Evolutionary conservation across 2,113 vertebrate species (phyloP).

Genomic region (sheep (Ovis aries)): DNA sequence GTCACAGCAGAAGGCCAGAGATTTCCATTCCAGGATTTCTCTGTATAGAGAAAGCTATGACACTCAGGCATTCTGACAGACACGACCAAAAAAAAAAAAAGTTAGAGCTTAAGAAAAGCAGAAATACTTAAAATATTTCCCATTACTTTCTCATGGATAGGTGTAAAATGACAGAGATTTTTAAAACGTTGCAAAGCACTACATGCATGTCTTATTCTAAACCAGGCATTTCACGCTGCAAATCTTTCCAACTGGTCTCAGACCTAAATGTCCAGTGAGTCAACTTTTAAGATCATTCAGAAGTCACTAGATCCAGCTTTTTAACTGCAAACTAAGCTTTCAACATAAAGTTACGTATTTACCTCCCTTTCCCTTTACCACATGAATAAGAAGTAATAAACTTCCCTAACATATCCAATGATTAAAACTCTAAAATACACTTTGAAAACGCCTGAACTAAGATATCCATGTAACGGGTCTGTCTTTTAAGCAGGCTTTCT

Average conservation of each 20-base stretch:
- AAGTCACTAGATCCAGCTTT: background rate
- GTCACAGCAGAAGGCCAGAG: background rate
- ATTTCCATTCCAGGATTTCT: background rate
- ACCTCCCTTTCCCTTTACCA: conserved; percentile 15
- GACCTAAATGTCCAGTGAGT: background rate
- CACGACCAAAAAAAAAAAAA: background rate
- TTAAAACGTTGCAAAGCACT: background rate
- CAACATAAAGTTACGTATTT: conserved; percentile 1
- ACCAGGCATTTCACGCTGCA: background rate
- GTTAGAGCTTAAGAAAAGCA: background rate
- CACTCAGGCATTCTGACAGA: background rate
- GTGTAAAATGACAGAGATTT: background rate
- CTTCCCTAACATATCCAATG: background rate
- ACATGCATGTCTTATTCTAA: background rate
- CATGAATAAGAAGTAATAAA: conserved; percentile 36
- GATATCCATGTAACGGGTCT: background rate
- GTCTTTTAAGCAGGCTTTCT: background rate
- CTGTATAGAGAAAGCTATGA: background rate
- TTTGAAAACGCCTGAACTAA: background rate
- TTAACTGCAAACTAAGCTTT: background rate
- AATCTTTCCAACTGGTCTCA: background rate
- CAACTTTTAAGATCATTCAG: background rate
- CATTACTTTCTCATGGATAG: background rate
- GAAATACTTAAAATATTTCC: background rate
- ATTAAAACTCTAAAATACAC: conserved; percentile 16